phyloP scores from a whole-genome alignment of 2,113 vertebrate species.

The Phrynosoma platyrhinos region DNA sequence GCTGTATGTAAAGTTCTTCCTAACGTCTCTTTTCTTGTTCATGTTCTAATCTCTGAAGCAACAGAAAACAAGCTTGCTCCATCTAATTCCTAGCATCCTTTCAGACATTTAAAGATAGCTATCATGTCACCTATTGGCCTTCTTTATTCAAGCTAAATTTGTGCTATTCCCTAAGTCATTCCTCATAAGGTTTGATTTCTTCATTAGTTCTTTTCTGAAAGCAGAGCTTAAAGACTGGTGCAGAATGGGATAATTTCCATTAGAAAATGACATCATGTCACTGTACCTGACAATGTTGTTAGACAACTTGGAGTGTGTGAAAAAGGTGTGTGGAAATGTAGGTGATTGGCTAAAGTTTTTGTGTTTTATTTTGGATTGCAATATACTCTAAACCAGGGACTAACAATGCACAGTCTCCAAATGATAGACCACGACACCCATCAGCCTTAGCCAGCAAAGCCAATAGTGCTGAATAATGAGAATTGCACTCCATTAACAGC shows the following conservation, averaged over 20 bases:
- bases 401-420: not conserved
- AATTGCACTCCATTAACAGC: not conserved
- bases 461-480: not conserved
- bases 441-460: not conserved
- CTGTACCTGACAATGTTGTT: not conserved
- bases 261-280: not conserved
- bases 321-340: not conserved
- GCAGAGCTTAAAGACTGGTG: too few relatives aligned
- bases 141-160: too few relatives aligned
- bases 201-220: too few relatives aligned
- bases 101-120: too few relatives aligned
- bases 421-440: not conserved
- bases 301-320: not conserved
- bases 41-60: too few relatives aligned
- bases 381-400: not conserved
- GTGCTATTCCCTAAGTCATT: too few relatives aligned
- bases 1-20: too few relatives aligned
- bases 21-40: too few relatives aligned
- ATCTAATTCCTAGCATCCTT: too few relatives aligned
- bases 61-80: too few relatives aligned
- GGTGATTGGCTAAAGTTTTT: not conserved
- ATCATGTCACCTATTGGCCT: too few relatives aligned
- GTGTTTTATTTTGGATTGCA: conserved; percentile 15
- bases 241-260: not conserved
- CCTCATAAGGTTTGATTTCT: too few relatives aligned